Percentiles rank a stretch among this genome's conserved stretches.
Conservation (phyloP, 64 coral and sea anemone species). For the Anthopleura sola region DNA sequence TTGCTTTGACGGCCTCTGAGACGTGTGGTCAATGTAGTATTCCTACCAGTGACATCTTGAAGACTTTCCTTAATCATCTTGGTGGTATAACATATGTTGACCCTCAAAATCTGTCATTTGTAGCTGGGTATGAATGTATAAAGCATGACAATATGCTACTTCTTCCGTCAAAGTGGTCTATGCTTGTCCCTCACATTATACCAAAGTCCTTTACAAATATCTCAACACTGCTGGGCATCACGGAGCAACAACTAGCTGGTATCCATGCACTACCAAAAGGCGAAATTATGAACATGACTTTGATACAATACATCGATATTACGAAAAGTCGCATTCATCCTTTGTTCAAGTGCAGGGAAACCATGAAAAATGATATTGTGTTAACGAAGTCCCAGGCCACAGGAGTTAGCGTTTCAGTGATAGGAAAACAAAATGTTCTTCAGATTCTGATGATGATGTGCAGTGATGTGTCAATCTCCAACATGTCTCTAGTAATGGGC, state of each 20-base stretch:
- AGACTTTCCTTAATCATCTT: neutral
- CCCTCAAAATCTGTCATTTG: neutral
- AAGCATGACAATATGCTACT: neutral
- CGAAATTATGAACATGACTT: slow-evolving; percentile 40
- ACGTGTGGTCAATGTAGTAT: neutral
- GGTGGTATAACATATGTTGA: neutral
- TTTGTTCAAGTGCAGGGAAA: slow-evolving; percentile 23
- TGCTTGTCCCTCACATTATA: slow-evolving; percentile 1
- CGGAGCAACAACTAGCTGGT: neutral
- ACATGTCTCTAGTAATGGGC: slow-evolving; percentile 57
- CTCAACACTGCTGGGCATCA: slow-evolving; percentile 5
- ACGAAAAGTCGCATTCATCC: slow-evolving; percentile 18
- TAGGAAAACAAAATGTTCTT: slow-evolving; percentile 36
- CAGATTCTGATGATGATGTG: slow-evolving; percentile 31
- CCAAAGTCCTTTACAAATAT: slow-evolving; percentile 11
- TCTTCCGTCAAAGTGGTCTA: slow-evolving; percentile 14
- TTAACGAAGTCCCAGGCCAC: neutral
- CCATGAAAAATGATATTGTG: slow-evolving; percentile 14
- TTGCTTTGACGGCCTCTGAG: slow-evolving; percentile 21
- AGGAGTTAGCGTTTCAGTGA: neutral
- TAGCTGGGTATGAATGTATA: neutral
- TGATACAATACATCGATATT: slow-evolving; percentile 18
- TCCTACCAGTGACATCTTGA: neutral
- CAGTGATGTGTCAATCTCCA: slow-evolving; percentile 28
- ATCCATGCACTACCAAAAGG: neutral